phyloP scores from a whole-genome alignment of 2,888 invertebrate genomes.

The Drosophila ustulata region DNA sequence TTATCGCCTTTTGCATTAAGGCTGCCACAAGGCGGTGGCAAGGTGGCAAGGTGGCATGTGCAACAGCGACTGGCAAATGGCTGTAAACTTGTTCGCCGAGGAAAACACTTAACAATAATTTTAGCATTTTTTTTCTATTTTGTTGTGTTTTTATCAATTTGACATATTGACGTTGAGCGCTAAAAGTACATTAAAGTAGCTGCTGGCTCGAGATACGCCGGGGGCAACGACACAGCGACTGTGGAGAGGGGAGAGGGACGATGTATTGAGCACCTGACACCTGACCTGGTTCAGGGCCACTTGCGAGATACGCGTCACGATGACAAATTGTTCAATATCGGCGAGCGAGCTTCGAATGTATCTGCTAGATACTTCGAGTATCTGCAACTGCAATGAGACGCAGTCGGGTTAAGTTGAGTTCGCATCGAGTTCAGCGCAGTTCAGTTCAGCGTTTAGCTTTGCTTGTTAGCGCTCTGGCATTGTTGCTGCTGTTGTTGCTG shows the following conservation, averaged over 20 bases:
- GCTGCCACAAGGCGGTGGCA: conserved; percentile 34
- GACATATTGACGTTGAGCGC: conserved; percentile 82
- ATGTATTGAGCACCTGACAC: conserved; percentile 61
- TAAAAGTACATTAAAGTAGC: conserved; percentile 82
- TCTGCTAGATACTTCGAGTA: not conserved
- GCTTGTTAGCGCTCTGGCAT: conserved; percentile 53
- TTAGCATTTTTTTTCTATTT: conserved; percentile 49
- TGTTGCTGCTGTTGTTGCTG: conserved; percentile 50
- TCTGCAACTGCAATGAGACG: conserved; percentile 20
- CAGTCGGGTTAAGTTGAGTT: conserved; percentile 12
- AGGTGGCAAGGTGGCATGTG: not conserved
- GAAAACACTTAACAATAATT: conserved; percentile 71
- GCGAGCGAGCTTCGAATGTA: conserved; percentile 17
- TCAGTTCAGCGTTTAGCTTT: conserved; percentile 27
- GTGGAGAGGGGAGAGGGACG: not conserved
- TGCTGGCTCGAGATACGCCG: conserved; percentile 52
- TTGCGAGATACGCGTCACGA: conserved; percentile 31
- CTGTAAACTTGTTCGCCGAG: conserved; percentile 12
- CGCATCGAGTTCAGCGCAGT: conserved; percentile 5
- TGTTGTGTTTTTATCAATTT: conserved; percentile 75
- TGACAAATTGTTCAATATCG: conserved; percentile 72
- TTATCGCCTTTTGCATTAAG: conserved; percentile 35
- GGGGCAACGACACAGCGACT: conserved; percentile 4
- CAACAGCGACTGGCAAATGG: conserved; percentile 4
- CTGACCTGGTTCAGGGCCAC: conserved; percentile 78